Evolutionary conservation across 2,113 vertebrate genomes (phyloP), one percentile per base, ranked within the genome.

Genomic region (Oxyruncus cristatus): DNA sequence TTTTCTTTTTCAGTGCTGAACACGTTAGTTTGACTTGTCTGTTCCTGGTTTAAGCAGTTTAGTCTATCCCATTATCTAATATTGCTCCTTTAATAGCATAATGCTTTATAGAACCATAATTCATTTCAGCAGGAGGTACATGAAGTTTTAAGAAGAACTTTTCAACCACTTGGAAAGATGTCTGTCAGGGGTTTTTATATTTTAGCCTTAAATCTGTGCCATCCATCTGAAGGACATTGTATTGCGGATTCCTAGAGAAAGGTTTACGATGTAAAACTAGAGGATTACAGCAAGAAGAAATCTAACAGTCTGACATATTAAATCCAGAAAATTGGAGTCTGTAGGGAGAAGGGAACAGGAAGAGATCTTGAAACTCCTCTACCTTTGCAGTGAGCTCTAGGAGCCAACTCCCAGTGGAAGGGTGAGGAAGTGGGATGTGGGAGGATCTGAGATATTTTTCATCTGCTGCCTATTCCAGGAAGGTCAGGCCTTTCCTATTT

Each of bases 261-360:
- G 5, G 9, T 46, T 61, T 76, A 44, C 13, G 33, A 26, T 23
- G 71, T 88, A 26, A 49, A 89, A 46, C 17, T 49, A 21, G 21
- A n/a, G 52, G 33, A 52, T 35, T 79, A 55, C 8, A 87, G 68
- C 32, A 82, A 46, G 28, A 78, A 87, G 30, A 32, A 58, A 58
- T 39, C 18, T 62, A 73, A n/a, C 9, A n/a, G 50, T 39, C 23
- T 88, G 26, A 27, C 3, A 2, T n/a, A 15, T 72, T 81, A 74
- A 46, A 81, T 58, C 59, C 95, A 89, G 58, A 95, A 90, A 93
- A 50, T 50, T 72, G 70, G 91, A 95, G 44, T 84, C 77, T 95
- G 61, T 7, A 47, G 65, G 80, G 84, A 91, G 37, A 76, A 78
- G 59, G 66, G 85, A 87, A 37, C 58, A 94, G 41, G 58, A 74